These are phyloP conservation scores for Morone saxatilis DNA, from an alignment of 2,113 vertebrate genomes.

Conservation along the genomic window DNA sequence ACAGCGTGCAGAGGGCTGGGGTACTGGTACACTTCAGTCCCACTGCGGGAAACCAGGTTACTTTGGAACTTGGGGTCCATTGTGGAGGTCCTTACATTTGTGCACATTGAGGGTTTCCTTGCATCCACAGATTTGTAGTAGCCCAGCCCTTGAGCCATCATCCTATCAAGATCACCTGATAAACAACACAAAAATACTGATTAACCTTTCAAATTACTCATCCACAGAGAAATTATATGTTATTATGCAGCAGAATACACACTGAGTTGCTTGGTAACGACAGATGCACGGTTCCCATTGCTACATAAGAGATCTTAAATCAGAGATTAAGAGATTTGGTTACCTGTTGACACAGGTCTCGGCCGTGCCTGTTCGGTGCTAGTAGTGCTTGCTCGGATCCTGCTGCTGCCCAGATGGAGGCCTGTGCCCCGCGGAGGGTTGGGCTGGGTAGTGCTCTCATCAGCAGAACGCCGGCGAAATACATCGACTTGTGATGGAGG, in stretches of 20 bases:
- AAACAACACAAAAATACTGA: conserved; percentile 34
- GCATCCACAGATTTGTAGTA: conserved; percentile 78
- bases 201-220: conserved; percentile 27
- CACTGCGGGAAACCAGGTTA: conserved; percentile 88
- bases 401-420: conserved; percentile 79
- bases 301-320: conserved; percentile 14
- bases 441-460: conserved; percentile 86
- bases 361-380: conserved; percentile 77
- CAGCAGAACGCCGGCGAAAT: conserved; percentile 89
- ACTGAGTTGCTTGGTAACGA: conserved; percentile 18
- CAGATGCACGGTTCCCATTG: not conserved
- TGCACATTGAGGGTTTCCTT: conserved; percentile 65
- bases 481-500: conserved; percentile 69
- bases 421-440: conserved; percentile 78
- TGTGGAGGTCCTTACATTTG: conserved; percentile 59
- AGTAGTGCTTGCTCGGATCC: conserved; percentile 75
- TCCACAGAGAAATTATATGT: conserved; percentile 3
- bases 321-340: conserved; percentile 36
- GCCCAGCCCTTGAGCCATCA: conserved; percentile 71
- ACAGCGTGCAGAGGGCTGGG: conserved; percentile 96
- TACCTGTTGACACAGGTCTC: conserved; percentile 96
- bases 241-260: conserved; percentile 36
- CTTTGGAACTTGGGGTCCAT: conserved; percentile 89
- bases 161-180: conserved; percentile 91
- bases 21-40: conserved; percentile 91